Base-by-base conservation (phyloP, 1,140 invertebrate species). In the Drosophila willistoni region DNA sequence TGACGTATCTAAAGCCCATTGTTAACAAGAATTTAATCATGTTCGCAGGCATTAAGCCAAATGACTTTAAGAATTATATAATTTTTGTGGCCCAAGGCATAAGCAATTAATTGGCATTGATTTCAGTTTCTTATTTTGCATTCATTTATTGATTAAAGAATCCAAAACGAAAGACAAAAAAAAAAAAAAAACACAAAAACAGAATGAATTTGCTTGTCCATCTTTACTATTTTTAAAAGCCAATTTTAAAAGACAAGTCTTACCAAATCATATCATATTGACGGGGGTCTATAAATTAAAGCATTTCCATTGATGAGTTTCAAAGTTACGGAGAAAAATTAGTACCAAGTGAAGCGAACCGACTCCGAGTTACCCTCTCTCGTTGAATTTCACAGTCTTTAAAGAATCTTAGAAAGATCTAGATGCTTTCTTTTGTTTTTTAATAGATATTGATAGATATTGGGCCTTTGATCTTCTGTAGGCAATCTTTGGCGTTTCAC, bases 1-100 rank as follows among this genome's bases (percentile, higher is more conserved):
- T 59, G 82, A 81, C 74, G 68, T 68, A 68, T 56, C 13, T 82
- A 54, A 70, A 64, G 17, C 44, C 56, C 64, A 73, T 77, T 81
- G 68, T 72, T 81, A 81, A 77, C 71, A 79, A 82, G 80, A 71
- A 71, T 85, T 82, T 72, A 86, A 86, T 81, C 75, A 75, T 86
- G 71, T 72, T 68, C 56, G 65, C 44, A 34, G 65, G 56, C 61
- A 56, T 61, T 64, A 68, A 56, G 42, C 33, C n/a, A 51, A 67
- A 73, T 44, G 33, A 59, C 56, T 44, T 57, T 67, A 44, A 47
- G 12, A 63, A 42, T 75, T 41, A 62, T 70, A 72, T 70, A 62
- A 72, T 55, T 56, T 44, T 55, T 29, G 68, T 74, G 7, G 54
- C 73, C 73, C 56, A 55, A 69, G 73, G 73, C 73, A 61, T 60